Base-by-base conservation (phyloP, 92 coral and sea anemone species). In the Porites evermanni region DNA sequence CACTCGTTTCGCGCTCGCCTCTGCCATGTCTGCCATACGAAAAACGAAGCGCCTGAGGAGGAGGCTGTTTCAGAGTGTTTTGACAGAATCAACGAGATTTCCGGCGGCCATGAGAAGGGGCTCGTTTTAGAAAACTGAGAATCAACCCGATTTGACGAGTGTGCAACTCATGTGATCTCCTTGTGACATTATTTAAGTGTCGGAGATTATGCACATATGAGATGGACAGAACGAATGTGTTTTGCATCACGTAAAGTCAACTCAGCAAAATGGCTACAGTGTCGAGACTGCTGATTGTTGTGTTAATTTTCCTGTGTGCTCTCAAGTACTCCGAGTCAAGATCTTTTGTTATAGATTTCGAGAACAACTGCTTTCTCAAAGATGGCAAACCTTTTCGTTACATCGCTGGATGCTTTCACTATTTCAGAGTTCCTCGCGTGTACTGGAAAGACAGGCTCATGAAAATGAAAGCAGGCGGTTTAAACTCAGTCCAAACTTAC, bases 341-440 rank as follows among this genome's bases (percentile, higher is more conserved):
- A 44, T 91, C 97, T 23, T 94, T 94, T 59, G 84, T 65, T 60
- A 94, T 94, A 56, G 97, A 91, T 74, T 93, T 82, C 60, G 89
- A 84, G 24, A 81, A 89, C 72, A 84, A 93, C 70, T 84, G 94
- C 53, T 95, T 95, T 53, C 82, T 86, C 24, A 95, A 95, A 85
- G 98, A 95, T 94, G 98, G 97, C 81, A 67, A 93, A 67, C 92
- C 92, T 8, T 95, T 94, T 75, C 96, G 94, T 67, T 95, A 93
- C 76, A 91, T 95, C 18, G 91, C 98, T 54, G 98, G 98, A 23
- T 89, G 97, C 16, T 75, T 95, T 56, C 98, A 94, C 77, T 94
- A 95, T 67, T 94, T 95, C 88, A 91, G 98, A n/a, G 95, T 95
- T 11, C 97, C 98, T 12, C 90, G 93, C 47, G 89, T 86, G 54